These are phyloP conservation scores for Pygoscelis antarcticus DNA, from an alignment of 2,113 vertebrate species.

Conservation along the genomic window DNA sequence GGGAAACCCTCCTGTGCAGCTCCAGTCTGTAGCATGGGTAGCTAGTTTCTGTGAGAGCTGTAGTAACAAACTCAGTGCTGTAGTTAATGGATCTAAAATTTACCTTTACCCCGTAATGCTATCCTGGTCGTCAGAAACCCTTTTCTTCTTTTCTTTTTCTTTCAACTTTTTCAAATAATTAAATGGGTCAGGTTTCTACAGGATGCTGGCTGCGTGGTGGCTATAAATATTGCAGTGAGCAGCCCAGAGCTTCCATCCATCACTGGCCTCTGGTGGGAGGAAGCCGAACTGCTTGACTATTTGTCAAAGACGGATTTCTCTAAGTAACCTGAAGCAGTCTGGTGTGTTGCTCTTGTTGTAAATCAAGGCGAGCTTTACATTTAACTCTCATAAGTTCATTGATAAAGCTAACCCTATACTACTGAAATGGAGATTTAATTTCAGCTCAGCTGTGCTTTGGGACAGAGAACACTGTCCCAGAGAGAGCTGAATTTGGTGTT, in stretches of 20 bases:
- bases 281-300: neutral
- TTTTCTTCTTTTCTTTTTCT: neutral
- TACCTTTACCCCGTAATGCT: neutral
- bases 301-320: slow-evolving; percentile 1
- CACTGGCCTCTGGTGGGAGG: neutral
- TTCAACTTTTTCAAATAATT: slow-evolving; percentile 5
- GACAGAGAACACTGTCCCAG: neutral
- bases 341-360: neutral
- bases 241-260: neutral
- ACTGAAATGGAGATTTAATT: neutral
- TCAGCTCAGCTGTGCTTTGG: neutral
- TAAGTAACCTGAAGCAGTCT: neutral
- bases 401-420: neutral
- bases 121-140: neutral
- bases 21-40: neutral
- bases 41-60: neutral
- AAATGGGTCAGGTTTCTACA: slow-evolving; percentile 40
- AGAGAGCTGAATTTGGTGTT: neutral
- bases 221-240: slow-evolving; percentile 30
- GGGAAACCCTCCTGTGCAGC: neutral
- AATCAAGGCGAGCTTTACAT: neutral
- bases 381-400: neutral
- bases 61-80: neutral
- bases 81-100: neutral
- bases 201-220: neutral